phyloP scores from a whole-genome alignment of 1,140 invertebrate species.

The Agraylea sexmaculata region DNA sequence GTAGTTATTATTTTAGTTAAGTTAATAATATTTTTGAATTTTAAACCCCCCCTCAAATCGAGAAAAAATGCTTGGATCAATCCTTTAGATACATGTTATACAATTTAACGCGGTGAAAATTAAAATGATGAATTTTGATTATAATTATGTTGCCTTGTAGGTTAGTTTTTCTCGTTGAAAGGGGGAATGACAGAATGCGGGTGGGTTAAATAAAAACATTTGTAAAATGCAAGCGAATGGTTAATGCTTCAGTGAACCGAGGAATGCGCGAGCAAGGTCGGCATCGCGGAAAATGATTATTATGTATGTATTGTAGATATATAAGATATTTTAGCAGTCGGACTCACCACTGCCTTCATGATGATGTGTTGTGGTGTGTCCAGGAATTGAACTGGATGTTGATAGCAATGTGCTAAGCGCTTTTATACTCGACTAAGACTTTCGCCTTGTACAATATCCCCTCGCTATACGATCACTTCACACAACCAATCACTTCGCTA shows the following conservation, averaged over 20 bases:
- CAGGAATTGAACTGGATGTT: constrained; percentile 57
- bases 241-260: background rate
- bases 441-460: too few species aligned
- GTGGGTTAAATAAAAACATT: too few species aligned
- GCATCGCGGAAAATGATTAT: constrained; percentile 1
- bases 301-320: constrained; percentile 3
- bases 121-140: too few species aligned
- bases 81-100: too few species aligned
- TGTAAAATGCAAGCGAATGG: background rate
- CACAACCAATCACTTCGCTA: too few species aligned
- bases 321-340: constrained; percentile 8
- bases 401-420: constrained; percentile 45
- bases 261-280: background rate
- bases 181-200: background rate
- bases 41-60: too few species aligned
- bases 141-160: too few species aligned
- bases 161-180: background rate
- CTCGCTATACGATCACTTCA: too few species aligned
- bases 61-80: too few species aligned
- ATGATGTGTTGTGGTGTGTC: constrained; percentile 30
- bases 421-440: constrained; percentile 45
- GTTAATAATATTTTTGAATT: too few species aligned
- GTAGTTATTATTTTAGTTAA: too few species aligned
- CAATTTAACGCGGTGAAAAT: too few species aligned
- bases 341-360: constrained; percentile 37